Percentiles rank a stretch among this genome's conserved stretches.
These are phyloP conservation scores for Philonicus albiceps DNA, from an alignment of 2,888 invertebrate genomes.

Conservation along the genomic window DNA sequence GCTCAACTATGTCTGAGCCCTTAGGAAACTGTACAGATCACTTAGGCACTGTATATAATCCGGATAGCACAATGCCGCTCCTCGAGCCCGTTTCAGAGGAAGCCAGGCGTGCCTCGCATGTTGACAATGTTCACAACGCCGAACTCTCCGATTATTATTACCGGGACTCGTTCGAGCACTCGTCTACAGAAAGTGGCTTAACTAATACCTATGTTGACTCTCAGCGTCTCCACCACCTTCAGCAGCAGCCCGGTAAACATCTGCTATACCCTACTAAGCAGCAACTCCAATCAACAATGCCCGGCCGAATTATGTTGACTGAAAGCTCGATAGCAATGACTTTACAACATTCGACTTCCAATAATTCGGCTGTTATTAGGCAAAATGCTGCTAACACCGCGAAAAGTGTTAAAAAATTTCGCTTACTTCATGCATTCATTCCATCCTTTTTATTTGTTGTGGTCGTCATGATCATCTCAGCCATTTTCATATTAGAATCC, in stretches of 20 bases:
- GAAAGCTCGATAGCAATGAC: constrained; percentile 30
- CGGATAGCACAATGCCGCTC: constrained; percentile 68
- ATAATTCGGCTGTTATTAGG: constrained; percentile 39
- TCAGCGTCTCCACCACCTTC: constrained; percentile 52
- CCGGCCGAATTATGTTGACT: constrained; percentile 43
- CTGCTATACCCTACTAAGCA: constrained; percentile 54
- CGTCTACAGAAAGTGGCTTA: constrained; percentile 79
- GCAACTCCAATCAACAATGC: constrained; percentile 48
- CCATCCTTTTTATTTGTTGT: constrained; percentile 81
- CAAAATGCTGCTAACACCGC: constrained; percentile 56
- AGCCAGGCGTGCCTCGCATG: constrained; percentile 58
- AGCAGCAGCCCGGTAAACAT: constrained; percentile 45
- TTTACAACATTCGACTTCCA: constrained; percentile 51
- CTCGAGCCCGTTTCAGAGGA: constrained; percentile 78
- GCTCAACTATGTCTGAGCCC: constrained; percentile 83
- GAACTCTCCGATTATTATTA: constrained; percentile 72
- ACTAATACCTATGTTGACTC: constrained; percentile 57
- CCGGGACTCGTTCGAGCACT: constrained; percentile 80
- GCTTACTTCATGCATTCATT: constrained; percentile 75
- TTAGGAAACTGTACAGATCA: constrained; percentile 63
- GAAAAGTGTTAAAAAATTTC: constrained; percentile 67
- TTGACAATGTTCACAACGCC: constrained; percentile 57
- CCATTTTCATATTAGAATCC: constrained; percentile 79
- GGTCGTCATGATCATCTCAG: constrained; percentile 72
- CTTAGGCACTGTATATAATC: constrained; percentile 64